Evolutionary conservation across 2,113 vertebrate genomes (phyloP).

Genomic region (Apodemus speciosus): DNA sequence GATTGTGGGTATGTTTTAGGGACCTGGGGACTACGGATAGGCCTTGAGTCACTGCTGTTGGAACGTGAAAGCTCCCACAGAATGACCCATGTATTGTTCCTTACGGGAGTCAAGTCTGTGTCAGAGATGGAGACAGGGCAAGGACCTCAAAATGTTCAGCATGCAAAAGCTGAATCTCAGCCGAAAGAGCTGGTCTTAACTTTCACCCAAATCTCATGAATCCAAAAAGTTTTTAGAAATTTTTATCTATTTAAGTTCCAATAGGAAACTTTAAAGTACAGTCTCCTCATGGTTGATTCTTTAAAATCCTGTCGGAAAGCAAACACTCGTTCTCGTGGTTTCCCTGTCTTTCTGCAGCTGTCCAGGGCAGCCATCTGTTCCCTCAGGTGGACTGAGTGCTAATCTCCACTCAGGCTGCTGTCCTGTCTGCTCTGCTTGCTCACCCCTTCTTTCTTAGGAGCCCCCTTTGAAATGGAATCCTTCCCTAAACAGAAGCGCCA

Average conservation of each 20-base stretch:
- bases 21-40: neutral
- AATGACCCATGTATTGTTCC: neutral
- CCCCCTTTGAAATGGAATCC: slow-evolving; percentile 65
- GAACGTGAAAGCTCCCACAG: neutral
- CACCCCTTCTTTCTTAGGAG: slow-evolving; percentile 19
- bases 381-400: slow-evolving; percentile 48
- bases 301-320: slow-evolving; percentile 39
- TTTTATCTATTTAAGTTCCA: neutral
- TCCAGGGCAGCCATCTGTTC: slow-evolving; percentile 50
- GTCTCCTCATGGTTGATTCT: neutral
- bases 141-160: neutral
- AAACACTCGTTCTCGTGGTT: neutral
- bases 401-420: neutral
- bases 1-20: slow-evolving; percentile 20
- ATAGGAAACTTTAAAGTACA: neutral
- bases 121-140: neutral
- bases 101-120: neutral
- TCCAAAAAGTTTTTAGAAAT: neutral
- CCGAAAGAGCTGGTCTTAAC: neutral
- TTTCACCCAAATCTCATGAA: neutral
- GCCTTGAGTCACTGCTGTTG: neutral
- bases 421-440: slow-evolving; percentile 14
- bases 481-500: slow-evolving; percentile 38
- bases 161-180: neutral
- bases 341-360: slow-evolving; percentile 52